Conservation (phyloP, 2,797 vertebrate genomes). For the Typhlichthys eigenmanni region DNA sequence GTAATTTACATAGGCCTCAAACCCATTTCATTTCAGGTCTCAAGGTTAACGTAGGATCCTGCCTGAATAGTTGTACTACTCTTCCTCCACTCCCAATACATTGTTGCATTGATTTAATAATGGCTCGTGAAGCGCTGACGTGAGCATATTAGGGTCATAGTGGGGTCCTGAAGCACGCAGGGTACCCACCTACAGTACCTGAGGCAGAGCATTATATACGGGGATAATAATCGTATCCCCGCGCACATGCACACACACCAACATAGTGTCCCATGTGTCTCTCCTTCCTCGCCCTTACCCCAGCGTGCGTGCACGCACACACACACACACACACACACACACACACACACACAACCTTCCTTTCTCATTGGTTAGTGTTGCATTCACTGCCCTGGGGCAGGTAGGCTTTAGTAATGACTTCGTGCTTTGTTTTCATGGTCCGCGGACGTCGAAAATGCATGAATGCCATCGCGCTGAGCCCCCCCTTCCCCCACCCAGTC, state of each 20-base stretch:
- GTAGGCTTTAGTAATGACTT: conserved; percentile 60
- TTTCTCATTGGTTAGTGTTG: conserved; percentile 71
- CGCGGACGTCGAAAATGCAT: conserved; percentile 52
- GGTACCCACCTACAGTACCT: conserved; percentile 16
- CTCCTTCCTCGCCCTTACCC: neutral
- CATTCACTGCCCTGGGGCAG: conserved; percentile 63
- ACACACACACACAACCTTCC: conserved; percentile 42
- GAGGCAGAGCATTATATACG: conserved; percentile 33
- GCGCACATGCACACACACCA: conserved; percentile 1
- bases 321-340: neutral
- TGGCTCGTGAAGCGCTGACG: neutral
- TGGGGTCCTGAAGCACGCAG: neutral
- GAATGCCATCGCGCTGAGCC: conserved; percentile 56
- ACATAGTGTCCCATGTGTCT: conserved; percentile 36
- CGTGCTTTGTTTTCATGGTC: conserved; percentile 55
- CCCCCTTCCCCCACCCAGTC: conserved; percentile 50
- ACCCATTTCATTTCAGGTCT: too few relatives aligned
- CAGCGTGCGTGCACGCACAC: neutral
- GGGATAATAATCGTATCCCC: conserved; percentile 45
- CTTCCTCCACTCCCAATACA: conserved; percentile 1
- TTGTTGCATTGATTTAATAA: conserved; percentile 34
- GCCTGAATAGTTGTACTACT: too few relatives aligned
- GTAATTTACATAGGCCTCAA: too few relatives aligned
- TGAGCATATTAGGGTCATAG: neutral
- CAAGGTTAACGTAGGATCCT: too few relatives aligned